Base-by-base conservation (phyloP, 1,140 invertebrate genomes). In the Aphaenogaster floridana region DNA sequence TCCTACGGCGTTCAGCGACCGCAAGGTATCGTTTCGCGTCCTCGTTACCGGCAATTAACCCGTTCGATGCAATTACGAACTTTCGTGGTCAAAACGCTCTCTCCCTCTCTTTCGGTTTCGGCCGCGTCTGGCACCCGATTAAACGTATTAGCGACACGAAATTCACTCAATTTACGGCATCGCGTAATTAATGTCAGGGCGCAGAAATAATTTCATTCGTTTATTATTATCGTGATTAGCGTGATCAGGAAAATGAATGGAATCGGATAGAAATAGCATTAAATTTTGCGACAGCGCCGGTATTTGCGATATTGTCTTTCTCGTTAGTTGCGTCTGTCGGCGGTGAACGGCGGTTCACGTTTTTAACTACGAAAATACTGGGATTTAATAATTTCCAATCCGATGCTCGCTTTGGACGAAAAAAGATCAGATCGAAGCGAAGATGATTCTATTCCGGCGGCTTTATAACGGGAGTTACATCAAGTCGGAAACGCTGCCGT, bases 171-270 rank as follows among this genome's bases (percentile, higher is more conserved):
- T 91, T 91, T 87, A 89, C 76, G 66, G 87, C 74, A 76, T 86
- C 81, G 57, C 72, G 66, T 88, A 91, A 89, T 91, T 91, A 91
- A 91, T 76, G 90, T 89, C 89, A 89, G 89, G 87, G 77, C 86
- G 84, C 68, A 78, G 79, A 66, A 87, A 91, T 91, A 91, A 91
- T 91, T 91, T 85, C 87, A 89, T 91, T 91, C 85, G 79, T 91
- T 78, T 77, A 86, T 50, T 85, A 89, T 90, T 86, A 90, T 88
- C 85, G 66, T 74, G 63, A 91, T 78, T 80, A 54, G 34, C 57
- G 63, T 76, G 89, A 54, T 42, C 86, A 6, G 9, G 69, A 63
- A 87, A 83, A 66, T 72, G 54, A 34, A 57, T 28, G 59, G 34
- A 48, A 36, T 54, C 34, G 11, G 28, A 64, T 80, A 69, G 68